Evolutionary conservation across 1,140 invertebrate species (phyloP).

Genomic region (Sycobia sp.): DNA sequence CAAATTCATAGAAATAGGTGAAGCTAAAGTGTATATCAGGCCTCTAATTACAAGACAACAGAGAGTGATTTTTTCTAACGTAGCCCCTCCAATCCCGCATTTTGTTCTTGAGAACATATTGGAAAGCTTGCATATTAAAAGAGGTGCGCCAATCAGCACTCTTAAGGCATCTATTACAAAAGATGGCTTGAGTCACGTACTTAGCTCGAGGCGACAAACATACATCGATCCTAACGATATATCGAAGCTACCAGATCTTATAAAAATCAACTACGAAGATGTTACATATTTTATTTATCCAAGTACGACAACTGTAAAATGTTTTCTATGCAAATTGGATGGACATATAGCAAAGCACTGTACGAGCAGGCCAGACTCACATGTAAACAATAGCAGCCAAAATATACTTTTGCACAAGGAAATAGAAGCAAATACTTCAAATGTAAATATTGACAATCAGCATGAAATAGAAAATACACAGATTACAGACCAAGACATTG

Average conservation of each 20-base stretch:
- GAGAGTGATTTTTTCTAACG: slow-evolving; percentile 3
- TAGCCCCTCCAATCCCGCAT: slow-evolving; percentile 6
- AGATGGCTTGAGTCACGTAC: too few relatives aligned
- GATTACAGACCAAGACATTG: too few relatives aligned
- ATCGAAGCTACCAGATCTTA: background rate
- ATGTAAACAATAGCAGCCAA: background rate
- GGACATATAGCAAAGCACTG: slow-evolving; percentile 2
- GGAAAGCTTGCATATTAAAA: too few relatives aligned
- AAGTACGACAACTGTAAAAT: background rate
- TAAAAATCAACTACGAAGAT: slow-evolving; percentile 1
- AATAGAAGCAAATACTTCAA: background rate
- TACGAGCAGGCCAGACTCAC: background rate
- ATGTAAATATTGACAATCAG: background rate
- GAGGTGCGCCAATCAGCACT: too few relatives aligned
- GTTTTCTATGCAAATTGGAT: background rate
- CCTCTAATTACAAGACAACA: background rate
- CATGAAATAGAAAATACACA: background rate
- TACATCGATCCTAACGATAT: slow-evolving; percentile 7
- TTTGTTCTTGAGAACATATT: too few relatives aligned
- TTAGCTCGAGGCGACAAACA: background rate
- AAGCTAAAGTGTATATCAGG: background rate
- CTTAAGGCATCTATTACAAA: too few relatives aligned
- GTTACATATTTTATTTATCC: slow-evolving; percentile 3
- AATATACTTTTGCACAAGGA: background rate
- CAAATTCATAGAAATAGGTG: too few relatives aligned